Percentiles rank a stretch among this genome's conserved stretches.
Evolutionary conservation across 1,140 invertebrate genomes (phyloP).

Genomic region (Muscidifurax raptorellus): DNA sequence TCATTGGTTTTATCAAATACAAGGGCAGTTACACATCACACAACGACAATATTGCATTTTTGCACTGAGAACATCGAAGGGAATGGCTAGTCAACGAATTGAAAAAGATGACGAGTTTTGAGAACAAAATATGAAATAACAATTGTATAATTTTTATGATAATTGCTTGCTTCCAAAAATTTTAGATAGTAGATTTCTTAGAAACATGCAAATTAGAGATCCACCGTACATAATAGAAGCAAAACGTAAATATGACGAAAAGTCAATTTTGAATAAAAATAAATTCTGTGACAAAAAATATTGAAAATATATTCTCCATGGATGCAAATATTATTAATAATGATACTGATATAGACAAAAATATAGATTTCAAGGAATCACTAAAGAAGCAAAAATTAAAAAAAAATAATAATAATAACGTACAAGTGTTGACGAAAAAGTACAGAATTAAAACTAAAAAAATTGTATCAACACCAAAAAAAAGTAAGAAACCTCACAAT

Average conservation of each 20-base stretch:
- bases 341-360: too few relatives aligned
- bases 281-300: not conserved
- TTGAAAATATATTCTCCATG: not conserved
- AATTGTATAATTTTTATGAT: constrained; percentile 47
- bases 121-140: constrained; percentile 52
- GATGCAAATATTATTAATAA: too few relatives aligned
- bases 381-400: too few relatives aligned
- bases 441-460: too few relatives aligned
- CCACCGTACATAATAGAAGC: constrained; percentile 43
- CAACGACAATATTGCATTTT: constrained; percentile 59
- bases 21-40: too few relatives aligned
- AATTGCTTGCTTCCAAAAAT: constrained; percentile 54
- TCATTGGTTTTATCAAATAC: constrained; percentile 44
- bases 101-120: constrained; percentile 58
- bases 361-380: too few relatives aligned
- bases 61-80: constrained; percentile 61
- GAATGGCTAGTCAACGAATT: constrained; percentile 48
- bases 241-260: not conserved
- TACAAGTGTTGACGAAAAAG: too few relatives aligned
- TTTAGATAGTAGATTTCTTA: constrained; percentile 37
- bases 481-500: too few relatives aligned
- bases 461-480: too few relatives aligned
- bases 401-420: too few relatives aligned
- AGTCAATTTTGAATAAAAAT: not conserved
- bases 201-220: constrained; percentile 43